Evolutionary conservation across 2,797 vertebrate species (phyloP).

Genomic region (Clarias pachynema): DNA sequence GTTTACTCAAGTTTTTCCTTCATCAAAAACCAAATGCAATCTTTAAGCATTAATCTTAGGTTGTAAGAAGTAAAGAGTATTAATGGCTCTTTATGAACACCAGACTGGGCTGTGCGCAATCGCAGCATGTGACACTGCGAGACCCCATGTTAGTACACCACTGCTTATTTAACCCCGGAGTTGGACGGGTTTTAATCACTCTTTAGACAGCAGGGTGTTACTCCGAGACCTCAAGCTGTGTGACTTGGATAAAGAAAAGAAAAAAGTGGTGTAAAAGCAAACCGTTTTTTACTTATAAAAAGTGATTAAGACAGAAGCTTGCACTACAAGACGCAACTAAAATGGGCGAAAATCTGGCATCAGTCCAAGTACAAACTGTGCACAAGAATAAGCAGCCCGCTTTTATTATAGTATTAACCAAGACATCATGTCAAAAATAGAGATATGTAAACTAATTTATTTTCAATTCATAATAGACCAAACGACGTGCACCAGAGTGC

Average conservation of each 20-base stretch:
- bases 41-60: background rate
- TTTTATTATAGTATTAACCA: background rate
- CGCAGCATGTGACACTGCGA: background rate
- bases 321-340: constrained; percentile 9
- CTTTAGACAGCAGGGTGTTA: background rate
- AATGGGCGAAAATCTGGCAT: constrained; percentile 47
- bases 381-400: background rate
- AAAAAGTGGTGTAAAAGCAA: background rate
- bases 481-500: background rate
- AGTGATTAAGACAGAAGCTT: background rate
- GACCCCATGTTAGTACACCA: background rate
- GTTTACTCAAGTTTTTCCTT: constrained; percentile 30
- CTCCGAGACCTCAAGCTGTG: background rate
- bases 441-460: background rate
- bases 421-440: no score
- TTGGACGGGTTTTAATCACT: background rate
- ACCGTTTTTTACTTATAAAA: no score
- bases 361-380: constrained; percentile 7
- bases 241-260: background rate
- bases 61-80: background rate
- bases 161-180: background rate
- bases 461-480: no score
- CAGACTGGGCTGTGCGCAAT: background rate
- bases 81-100: background rate
- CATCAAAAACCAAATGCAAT: constrained; percentile 37